Conservation (phyloP, 2,113 vertebrate genomes). For the Emydocephalus ijimae region DNA sequence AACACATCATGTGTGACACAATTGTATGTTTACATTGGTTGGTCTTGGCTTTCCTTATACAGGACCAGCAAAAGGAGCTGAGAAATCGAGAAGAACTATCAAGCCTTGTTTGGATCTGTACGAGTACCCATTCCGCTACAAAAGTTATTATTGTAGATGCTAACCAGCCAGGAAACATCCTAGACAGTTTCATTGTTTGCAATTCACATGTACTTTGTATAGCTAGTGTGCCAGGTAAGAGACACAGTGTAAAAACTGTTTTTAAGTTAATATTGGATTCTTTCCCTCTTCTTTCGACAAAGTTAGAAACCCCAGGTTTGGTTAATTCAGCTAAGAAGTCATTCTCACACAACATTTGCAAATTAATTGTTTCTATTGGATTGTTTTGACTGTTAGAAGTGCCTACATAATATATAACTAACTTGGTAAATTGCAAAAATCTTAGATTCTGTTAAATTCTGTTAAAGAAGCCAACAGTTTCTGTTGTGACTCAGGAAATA, state of each 20-base stretch:
- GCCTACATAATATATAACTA: background rate
- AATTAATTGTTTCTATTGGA: background rate
- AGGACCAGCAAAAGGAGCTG: constrained; percentile 95
- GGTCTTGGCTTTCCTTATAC: constrained; percentile 23
- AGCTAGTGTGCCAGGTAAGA: constrained; percentile 90
- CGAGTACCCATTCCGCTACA: constrained; percentile 88
- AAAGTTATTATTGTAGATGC: constrained; percentile 93
- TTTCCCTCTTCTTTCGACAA: background rate
- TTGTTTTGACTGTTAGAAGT: background rate
- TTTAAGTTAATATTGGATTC: background rate
- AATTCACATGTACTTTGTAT: constrained; percentile 94
- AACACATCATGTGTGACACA: background rate
- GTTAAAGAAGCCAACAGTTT: background rate
- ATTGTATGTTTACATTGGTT: background rate
- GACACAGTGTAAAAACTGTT: background rate
- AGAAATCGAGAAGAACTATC: constrained; percentile 89
- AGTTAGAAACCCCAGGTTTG: background rate
- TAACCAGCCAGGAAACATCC: constrained; percentile 90
- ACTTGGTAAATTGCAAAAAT: background rate
- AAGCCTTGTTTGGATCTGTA: constrained; percentile 98
- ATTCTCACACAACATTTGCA: background rate
- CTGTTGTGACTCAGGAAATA: background rate
- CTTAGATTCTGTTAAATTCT: background rate
- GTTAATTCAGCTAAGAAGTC: background rate
- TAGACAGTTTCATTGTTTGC: constrained; percentile 93